Conservation (phyloP, 2,113 vertebrate genomes). For the Gorsachius goisagi region DNA sequence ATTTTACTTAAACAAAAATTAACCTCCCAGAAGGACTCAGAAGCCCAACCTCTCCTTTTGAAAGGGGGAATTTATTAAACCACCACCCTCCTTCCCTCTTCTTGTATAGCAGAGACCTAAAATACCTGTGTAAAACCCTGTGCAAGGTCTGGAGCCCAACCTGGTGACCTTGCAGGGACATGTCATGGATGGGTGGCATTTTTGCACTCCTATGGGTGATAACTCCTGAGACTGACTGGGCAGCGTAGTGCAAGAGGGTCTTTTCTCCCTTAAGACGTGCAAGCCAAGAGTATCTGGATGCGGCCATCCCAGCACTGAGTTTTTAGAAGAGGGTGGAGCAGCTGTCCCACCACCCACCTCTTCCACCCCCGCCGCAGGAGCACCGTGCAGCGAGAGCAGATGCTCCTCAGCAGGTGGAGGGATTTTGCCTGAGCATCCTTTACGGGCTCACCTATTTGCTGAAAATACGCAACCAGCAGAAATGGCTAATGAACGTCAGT, state of each 20-base stretch:
- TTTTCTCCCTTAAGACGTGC: background rate
- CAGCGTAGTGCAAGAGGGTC: background rate
- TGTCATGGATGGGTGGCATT: background rate
- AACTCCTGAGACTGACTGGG: background rate
- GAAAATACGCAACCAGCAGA: background rate
- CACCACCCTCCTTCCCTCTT: too few relatives aligned
- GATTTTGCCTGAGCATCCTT: background rate
- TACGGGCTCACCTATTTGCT: background rate
- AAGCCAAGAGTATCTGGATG: background rate
- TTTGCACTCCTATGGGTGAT: fast-evolving
- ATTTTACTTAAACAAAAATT: background rate
- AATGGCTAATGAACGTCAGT: background rate
- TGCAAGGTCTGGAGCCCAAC: background rate
- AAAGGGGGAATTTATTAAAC: background rate
- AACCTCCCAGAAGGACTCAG: background rate
- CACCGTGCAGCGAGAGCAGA: fast-evolving
- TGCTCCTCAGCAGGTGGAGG: background rate
- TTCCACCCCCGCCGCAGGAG: too few relatives aligned
- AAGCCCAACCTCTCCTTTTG: background rate
- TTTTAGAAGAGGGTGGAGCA: background rate
- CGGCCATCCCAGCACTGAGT: fast-evolving
- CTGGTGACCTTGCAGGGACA: background rate
- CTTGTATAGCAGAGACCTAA: background rate
- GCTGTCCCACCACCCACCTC: background rate
- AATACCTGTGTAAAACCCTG: fast-evolving